These are phyloP conservation scores for Arizona elegans DNA, from an alignment of 2,113 vertebrate genomes.

Conservation along the genomic window DNA sequence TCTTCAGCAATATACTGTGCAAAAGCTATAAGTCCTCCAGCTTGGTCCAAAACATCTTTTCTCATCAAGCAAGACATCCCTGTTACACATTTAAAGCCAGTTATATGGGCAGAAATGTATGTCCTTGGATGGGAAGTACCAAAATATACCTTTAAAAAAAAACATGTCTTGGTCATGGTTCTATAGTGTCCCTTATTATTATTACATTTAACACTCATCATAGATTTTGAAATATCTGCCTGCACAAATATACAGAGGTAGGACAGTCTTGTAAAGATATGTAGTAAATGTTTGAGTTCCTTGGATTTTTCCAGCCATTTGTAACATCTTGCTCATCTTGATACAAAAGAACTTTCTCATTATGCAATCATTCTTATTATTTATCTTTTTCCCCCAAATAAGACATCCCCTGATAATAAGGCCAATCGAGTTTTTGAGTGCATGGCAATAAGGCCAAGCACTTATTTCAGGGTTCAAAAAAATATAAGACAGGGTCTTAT, in stretches of 20 bases:
- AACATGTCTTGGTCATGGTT: not conserved
- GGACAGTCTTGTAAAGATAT: not conserved
- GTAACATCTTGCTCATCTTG: not conserved
- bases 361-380: not conserved
- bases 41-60: conserved; percentile 94
- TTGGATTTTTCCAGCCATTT: not conserved
- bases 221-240: not conserved
- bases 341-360: not conserved
- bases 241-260: not conserved
- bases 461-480: no score
- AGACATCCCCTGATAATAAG: no score
- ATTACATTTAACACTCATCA: not conserved
- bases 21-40: conserved; percentile 91
- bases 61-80: conserved; percentile 99
- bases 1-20: conserved; percentile 98
- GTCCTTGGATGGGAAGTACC: conserved; percentile 97
- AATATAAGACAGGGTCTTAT: no score
- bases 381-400: not conserved
- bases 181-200: not conserved
- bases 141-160: conserved; percentile 86
- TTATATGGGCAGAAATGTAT: conserved; percentile 96
- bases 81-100: conserved; percentile 95
- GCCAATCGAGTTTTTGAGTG: no score
- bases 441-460: no score
- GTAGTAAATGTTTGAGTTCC: not conserved